Percentiles rank a stretch among this genome's conserved stretches.
Evolutionary conservation across 1,140 invertebrate species (phyloP).

Genomic region (Agraylea sexmaculata): DNA sequence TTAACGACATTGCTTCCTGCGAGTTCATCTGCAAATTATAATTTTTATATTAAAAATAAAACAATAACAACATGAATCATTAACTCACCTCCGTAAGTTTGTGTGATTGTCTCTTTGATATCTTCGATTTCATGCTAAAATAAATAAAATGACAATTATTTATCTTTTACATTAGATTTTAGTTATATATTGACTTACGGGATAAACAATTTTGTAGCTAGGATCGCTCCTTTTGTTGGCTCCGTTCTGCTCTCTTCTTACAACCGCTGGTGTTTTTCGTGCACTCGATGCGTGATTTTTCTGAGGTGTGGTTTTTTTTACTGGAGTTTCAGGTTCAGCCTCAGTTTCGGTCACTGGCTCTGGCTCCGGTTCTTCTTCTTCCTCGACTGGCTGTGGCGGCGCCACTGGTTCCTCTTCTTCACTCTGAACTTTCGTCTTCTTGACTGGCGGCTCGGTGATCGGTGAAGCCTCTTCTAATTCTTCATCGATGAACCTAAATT

Average conservation of each 20-base stretch:
- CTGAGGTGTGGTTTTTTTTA: constrained; percentile 19
- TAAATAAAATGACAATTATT: no score
- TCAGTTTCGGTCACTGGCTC: constrained; percentile 25
- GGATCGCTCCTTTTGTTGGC: no score
- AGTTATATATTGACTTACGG: no score
- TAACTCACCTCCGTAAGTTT: neutral
- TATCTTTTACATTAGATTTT: no score
- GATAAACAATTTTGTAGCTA: no score
- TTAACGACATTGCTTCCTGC: constrained; percentile 34
- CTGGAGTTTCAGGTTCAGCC: constrained; percentile 14
- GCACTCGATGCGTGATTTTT: constrained; percentile 22
- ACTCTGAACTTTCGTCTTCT: constrained; percentile 35
- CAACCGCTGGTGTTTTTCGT: constrained; percentile 19
- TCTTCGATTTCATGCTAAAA: no score
- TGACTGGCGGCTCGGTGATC: constrained; percentile 9
- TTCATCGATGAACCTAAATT: neutral
- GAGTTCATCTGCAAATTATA: constrained; percentile 23
- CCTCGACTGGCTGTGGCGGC: constrained; percentile 26
- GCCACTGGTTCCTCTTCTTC: constrained; percentile 28
- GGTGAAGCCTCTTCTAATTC: neutral
- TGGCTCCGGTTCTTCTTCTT: constrained; percentile 25
- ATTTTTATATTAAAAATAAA: constrained; percentile 8
- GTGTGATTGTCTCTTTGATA: no score
- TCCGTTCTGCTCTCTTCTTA: constrained; percentile 22
- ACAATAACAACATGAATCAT: neutral